Percentiles rank a stretch among this genome's conserved stretches.
Evolutionary conservation across 2,888 invertebrate genomes (phyloP).

Genomic region (Mermis nigrescens): DNA sequence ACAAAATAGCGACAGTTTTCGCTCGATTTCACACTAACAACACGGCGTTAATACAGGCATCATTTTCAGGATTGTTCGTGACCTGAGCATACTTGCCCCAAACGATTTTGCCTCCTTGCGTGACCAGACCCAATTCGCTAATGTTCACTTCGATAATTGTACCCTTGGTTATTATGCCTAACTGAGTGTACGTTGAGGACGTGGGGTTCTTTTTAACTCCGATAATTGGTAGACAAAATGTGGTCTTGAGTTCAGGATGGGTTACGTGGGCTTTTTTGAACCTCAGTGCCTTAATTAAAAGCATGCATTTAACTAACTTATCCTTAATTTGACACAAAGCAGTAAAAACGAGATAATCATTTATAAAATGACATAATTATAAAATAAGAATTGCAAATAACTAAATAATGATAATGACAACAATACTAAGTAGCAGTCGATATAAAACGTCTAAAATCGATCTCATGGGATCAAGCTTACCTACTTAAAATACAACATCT

Average conservation of each 20-base stretch:
- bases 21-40: constrained; percentile 69
- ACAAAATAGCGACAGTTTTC: no score
- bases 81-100: constrained; percentile 99
- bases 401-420: no score
- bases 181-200: constrained; percentile 81
- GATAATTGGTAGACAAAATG: constrained; percentile 86
- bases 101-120: constrained; percentile 93
- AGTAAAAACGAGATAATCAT: no score
- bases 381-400: no score
- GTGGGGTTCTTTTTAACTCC: constrained; percentile 98
- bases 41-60: constrained; percentile 97
- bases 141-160: constrained; percentile 52
- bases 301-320: no score
- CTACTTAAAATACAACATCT: no score
- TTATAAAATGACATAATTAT: no score
- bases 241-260: constrained; percentile 94
- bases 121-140: constrained; percentile 90
- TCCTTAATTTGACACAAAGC: no score
- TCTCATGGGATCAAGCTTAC: no score
- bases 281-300: constrained; percentile 50
- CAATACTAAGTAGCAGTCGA: no score
- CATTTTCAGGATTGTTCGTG: constrained; percentile 97
- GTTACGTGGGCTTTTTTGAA: constrained; percentile 97
- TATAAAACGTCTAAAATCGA: no score
- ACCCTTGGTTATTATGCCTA: constrained; percentile 86